A percentile compares a stretch with the other conserved stretches of the same genome.
Conservation (phyloP, 2,113 vertebrate genomes). For the Xyliphius kryptos region DNA sequence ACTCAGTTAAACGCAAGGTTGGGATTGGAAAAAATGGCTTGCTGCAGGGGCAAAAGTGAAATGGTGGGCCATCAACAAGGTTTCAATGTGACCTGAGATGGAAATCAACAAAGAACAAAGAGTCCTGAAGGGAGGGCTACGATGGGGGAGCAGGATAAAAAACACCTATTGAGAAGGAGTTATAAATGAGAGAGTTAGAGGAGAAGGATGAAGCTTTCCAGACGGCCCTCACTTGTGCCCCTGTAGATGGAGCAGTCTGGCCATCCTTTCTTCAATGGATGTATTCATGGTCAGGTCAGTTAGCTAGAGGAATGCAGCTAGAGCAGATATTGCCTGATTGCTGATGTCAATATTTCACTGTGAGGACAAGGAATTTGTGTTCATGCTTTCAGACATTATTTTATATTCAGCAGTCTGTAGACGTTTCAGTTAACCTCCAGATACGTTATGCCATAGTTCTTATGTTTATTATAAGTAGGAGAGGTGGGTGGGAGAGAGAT, state of each 20-base stretch:
- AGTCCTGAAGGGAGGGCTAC: constrained; percentile 12
- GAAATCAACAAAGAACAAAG: constrained; percentile 38
- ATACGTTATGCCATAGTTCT: constrained; percentile 2
- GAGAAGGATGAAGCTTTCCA: constrained; percentile 48
- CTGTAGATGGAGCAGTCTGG: constrained; percentile 52
- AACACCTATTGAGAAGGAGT: constrained; percentile 19
- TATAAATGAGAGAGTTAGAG: constrained; percentile 6
- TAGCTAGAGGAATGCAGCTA: constrained; percentile 48
- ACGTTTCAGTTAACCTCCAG: not conserved
- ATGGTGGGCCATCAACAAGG: constrained; percentile 18
- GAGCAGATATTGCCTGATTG: constrained; percentile 21
- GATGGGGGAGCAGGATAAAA: constrained; percentile 1
- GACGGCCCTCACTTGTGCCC: constrained; percentile 49
- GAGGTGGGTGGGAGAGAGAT: constrained; percentile 19
- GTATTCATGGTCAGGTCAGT: constrained; percentile 65
- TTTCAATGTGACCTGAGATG: constrained; percentile 19
- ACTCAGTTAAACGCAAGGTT: too few species aligned
- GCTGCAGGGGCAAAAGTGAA: constrained; percentile 29
- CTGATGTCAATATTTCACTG: too few species aligned
- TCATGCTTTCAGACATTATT: too few species aligned
- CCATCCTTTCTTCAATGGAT: constrained; percentile 57
- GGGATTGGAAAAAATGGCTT: too few species aligned
- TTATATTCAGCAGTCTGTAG: constrained; percentile 5
- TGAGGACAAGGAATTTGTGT: too few species aligned
- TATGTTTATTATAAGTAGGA: constrained; percentile 21